phyloP scores from a whole-genome alignment of 64 coral and sea anemone species.

The Cladopsammia gracilis region DNA sequence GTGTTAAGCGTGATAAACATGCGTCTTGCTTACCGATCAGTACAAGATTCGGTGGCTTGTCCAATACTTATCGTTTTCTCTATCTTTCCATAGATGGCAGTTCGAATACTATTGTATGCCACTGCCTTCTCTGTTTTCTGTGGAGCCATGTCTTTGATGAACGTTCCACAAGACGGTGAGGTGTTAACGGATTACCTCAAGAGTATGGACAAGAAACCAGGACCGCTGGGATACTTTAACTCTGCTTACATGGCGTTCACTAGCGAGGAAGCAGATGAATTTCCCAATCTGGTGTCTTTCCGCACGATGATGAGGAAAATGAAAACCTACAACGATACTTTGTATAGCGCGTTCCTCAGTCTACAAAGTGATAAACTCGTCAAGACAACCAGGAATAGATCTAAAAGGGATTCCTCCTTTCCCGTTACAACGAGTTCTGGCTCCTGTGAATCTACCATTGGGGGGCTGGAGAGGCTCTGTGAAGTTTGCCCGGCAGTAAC shows the following conservation, averaged over 20 bases:
- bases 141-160: neutral
- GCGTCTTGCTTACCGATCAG: too few relatives aligned
- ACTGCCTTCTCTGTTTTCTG: neutral
- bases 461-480: slow-evolving; percentile 8
- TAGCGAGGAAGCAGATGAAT: neutral
- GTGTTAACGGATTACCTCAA: neutral
- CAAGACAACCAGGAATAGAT: too few relatives aligned
- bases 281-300: slow-evolving; percentile 27
- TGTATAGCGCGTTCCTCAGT: too few relatives aligned
- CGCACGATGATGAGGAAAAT: neutral
- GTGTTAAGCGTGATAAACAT: too few relatives aligned
- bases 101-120: neutral
- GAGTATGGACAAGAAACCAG: neutral
- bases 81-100: neutral
- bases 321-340: neutral
- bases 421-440: neutral
- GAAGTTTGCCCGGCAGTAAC: slow-evolving; percentile 33
- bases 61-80: neutral
- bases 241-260: slow-evolving; percentile 29
- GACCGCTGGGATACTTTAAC: slow-evolving; percentile 29
- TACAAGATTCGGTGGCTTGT: too few relatives aligned
- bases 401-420: neutral
- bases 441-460: neutral
- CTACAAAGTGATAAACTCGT: too few relatives aligned
- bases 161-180: neutral